Base-by-base conservation (phyloP, 2,113 vertebrate genomes). In the Coptodon rendalli region DNA sequence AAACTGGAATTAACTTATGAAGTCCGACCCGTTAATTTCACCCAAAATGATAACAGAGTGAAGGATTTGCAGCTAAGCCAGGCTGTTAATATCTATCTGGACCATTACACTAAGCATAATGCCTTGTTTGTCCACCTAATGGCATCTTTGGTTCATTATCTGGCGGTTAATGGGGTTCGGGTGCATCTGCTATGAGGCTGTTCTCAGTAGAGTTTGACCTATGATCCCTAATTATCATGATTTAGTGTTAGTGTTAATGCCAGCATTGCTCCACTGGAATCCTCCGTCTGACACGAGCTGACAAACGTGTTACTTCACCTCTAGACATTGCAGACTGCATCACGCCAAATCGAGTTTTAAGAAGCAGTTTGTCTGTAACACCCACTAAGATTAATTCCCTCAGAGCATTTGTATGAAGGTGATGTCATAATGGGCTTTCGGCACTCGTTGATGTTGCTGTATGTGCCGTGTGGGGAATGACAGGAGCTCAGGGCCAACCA, bases 51-150 rank as follows among this genome's bases (percentile, higher is more conserved):
- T 81, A 22, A 53, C 24, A 59, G 11, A 81, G 34, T 52, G 45
- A 88, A 86, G 73, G 76, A 81, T 87, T 27, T 89, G 63, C 38
- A 59, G 56, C 34, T 71, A 43, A 83, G 14, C 36, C 2, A 27
- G 52, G 19, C 56, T 88, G 40, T 83, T 90, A 86, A 68, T 84
- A 81, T 82, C 66, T 89, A 22, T 11, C 27, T 84, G 87, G 71
- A 82, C 73, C 84, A 85, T 91, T 86, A 86, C 31, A 71, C 85
- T 83, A 4, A 76, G 52, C 45, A 31, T 83, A 87, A 89, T 86
- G 86, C 22, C 85, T 86, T 89, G 89, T 94, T 92, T 93, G 82
- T 90, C 84, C 82, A 93, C 78, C 38, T 91, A 93, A 92, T 89
- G 87, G 38, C 31, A 10, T 81, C 84, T 88, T 87, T 87, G 87